A percentile compares a stretch with the other conserved stretches of the same genome.
Evolutionary conservation across 2,797 vertebrate species (phyloP).

Genomic region (Myotis planiceps): DNA sequence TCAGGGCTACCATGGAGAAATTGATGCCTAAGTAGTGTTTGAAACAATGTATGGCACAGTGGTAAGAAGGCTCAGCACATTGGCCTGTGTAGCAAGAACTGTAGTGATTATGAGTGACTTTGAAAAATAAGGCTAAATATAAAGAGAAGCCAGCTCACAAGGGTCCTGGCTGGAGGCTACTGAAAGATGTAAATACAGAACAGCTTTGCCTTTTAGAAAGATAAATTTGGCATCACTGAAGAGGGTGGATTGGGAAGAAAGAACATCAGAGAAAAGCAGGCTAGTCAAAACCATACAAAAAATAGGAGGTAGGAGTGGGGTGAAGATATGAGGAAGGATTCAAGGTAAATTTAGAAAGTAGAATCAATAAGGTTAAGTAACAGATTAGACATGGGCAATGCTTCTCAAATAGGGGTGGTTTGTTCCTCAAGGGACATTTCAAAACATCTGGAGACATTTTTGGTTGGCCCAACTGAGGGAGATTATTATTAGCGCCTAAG

Average conservation of each 20-base stretch:
- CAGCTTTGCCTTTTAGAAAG: neutral
- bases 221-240: neutral
- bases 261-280: neutral
- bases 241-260: neutral
- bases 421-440: neutral
- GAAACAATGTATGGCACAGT: neutral
- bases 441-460: neutral
- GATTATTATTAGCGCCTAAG: neutral
- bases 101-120: neutral
- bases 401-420: neutral
- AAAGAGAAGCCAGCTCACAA: neutral
- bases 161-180: neutral
- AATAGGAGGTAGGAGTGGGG: neutral
- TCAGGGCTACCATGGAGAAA: neutral
- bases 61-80: neutral
- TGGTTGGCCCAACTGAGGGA: neutral
- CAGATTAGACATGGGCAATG: neutral
- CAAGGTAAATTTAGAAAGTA: constrained; percentile 1
- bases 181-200: neutral
- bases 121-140: neutral
- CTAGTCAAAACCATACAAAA: neutral
- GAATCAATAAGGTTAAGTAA: neutral
- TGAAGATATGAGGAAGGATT: neutral
- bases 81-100: neutral
- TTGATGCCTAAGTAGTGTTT: neutral